A percentile compares a stretch with the other conserved stretches of the same genome.
Evolutionary conservation across 2,888 invertebrate species (phyloP).

Genomic region (Anodontia alba): DNA sequence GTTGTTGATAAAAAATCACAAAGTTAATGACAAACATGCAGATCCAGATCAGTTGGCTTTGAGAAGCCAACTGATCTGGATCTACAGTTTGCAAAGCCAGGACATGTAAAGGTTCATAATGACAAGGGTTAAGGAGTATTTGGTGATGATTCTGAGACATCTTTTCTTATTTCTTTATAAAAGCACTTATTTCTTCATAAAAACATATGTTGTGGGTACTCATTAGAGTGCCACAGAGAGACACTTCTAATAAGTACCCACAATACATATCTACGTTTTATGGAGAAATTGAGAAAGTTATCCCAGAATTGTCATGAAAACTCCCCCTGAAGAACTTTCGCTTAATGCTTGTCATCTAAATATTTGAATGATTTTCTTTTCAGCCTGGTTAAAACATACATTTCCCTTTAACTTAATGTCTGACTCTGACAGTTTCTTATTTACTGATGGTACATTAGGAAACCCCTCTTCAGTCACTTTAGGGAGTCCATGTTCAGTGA

Average conservation of each 20-base stretch:
- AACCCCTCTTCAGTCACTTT: neutral
- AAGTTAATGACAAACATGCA: too few relatives aligned
- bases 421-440: constrained; percentile 52
- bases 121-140: too few relatives aligned
- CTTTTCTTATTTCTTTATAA: too few relatives aligned
- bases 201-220: neutral
- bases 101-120: too few relatives aligned
- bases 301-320: neutral
- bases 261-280: neutral
- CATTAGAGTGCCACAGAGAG: neutral
- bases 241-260: neutral
- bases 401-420: constrained; percentile 60
- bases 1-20: too few relatives aligned
- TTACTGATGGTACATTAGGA: constrained; percentile 7
- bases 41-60: too few relatives aligned
- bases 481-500: constrained; percentile 6
- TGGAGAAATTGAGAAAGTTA: neutral
- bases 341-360: neutral
- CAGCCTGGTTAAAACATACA: constrained; percentile 54
- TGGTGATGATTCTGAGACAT: too few relatives aligned
- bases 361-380: constrained; percentile 17
- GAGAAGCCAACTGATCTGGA: too few relatives aligned
- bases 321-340: too few relatives aligned
- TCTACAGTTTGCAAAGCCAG: too few relatives aligned
- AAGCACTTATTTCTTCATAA: neutral